Conservation (phyloP, 2,797 vertebrate species). For the Macrochelys suwanniensis region DNA sequence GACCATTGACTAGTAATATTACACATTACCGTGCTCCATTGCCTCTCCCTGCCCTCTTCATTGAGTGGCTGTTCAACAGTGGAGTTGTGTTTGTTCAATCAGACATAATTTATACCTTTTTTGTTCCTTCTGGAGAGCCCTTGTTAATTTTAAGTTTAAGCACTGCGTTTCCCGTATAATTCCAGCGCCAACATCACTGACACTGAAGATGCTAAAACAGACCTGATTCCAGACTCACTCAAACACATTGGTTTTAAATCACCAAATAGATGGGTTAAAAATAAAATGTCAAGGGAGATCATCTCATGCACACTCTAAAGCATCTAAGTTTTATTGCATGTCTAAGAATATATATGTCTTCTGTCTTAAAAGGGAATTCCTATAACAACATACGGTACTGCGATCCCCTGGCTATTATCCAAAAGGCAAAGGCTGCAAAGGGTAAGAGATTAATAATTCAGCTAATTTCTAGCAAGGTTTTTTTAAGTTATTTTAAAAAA, state of each 20-base stretch:
- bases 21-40: constrained; percentile 99
- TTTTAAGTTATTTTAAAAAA: constrained; percentile 46
- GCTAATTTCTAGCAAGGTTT: constrained; percentile 60
- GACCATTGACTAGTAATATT: constrained; percentile 99
- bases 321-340: constrained; percentile 29
- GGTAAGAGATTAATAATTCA: constrained; percentile 76
- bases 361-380: constrained; percentile 63
- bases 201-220: constrained; percentile 49
- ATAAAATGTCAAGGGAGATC: constrained; percentile 33
- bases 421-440: constrained; percentile 55
- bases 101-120: constrained; percentile 96
- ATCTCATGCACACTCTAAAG: constrained; percentile 54
- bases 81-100: constrained; percentile 94
- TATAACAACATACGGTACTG: constrained; percentile 49
- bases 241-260: constrained; percentile 46
- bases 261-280: constrained; percentile 53
- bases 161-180: constrained; percentile 25
- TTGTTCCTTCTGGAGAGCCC: constrained; percentile 77
- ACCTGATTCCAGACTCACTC: not conserved
- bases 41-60: constrained; percentile 99
- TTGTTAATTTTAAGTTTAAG: constrained; percentile 78
- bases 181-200: constrained; percentile 27
- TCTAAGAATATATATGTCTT: constrained; percentile 62
- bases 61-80: constrained; percentile 98
- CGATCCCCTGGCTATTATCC: constrained; percentile 65